Conservation (phyloP, 1,140 invertebrate genomes). For the Calephelis nemesis region DNA sequence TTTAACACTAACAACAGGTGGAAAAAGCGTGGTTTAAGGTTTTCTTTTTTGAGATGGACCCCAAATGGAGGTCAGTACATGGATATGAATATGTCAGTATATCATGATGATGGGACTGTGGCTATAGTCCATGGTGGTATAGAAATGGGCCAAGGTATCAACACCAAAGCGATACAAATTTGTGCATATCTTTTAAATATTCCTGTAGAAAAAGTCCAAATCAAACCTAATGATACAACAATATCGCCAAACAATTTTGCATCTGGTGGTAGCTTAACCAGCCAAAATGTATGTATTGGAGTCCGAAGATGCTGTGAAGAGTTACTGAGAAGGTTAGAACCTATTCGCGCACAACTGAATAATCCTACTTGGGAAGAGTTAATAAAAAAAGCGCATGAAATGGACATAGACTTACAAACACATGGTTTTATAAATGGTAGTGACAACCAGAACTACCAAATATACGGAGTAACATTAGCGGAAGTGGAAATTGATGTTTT, state of each 20-base stretch:
- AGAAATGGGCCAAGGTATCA: constrained; percentile 92
- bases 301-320: constrained; percentile 42
- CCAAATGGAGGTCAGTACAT: constrained; percentile 76
- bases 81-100: constrained; percentile 84
- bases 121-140: constrained; percentile 87
- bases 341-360: constrained; percentile 78
- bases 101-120: constrained; percentile 87
- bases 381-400: constrained; percentile 75
- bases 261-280: constrained; percentile 78
- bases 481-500: constrained; percentile 88
- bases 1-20: constrained; percentile 87
- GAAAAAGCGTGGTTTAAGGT: constrained; percentile 87
- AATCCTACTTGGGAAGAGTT: constrained; percentile 83
- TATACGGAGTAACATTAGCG: constrained; percentile 81
- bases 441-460: constrained; percentile 74
- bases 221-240: constrained; percentile 83
- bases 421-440: constrained; percentile 33
- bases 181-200: constrained; percentile 85
- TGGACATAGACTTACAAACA: constrained; percentile 80
- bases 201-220: constrained; percentile 82
- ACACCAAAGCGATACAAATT: constrained; percentile 86
- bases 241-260: constrained; percentile 79
- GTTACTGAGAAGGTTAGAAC: constrained; percentile 81
- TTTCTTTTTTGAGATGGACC: constrained; percentile 84
- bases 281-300: constrained; percentile 34